Base-by-base conservation (phyloP, 2,113 vertebrate genomes). In the Pogona vitticeps region DNA sequence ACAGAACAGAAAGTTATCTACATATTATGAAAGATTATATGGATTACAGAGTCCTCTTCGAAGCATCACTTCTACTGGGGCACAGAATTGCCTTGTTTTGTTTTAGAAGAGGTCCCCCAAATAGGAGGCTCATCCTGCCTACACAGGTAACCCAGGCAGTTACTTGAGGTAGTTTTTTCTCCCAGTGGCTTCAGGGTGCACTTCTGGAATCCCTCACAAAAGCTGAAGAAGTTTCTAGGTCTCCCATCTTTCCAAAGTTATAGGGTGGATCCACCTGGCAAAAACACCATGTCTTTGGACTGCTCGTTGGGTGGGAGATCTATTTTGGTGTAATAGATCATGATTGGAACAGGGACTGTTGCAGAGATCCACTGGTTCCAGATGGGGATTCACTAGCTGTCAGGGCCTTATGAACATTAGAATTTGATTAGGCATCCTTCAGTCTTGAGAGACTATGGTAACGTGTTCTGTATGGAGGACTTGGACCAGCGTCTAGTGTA, bases 21-120 rank as follows among this genome's bases (percentile, higher is more conserved):
- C 18, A 73, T 82, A 68, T 89, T 46, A 89, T 88, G 92, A 90
- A 89, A 36, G 40, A 31, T 13, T 63, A 20, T 81, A 56, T 89
- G 89, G 9, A 78, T n/a, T 86, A 6, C 17, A 38, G 46, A 0
- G 9, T 79, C 36, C 68, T 89, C 80, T 76, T 81, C 82, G 73
- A 77, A 91, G 68, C 90, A 84, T 36, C 59, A 28, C 88, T 90
- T 79, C 82, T 84, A 71, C 1, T 3, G 9, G 31, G 15, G 63
- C 52, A 40, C 10, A 1, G 1, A 82, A 83, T 77, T n/a, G 46
- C 46, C n/a, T 84, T 88, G 80, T 79, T 76, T n/a, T 8, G 21
- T 56, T 86, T 92, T 83, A 67, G 38, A 68, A 72, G 77, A 83
- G 23, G 68, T 92, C 89, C 42, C 81, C 40, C 28, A 80, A 76